Percentiles rank a stretch among this genome's conserved stretches.
Evolutionary conservation across 2,113 vertebrate species (phyloP).

Genomic region (Panthera uncia): DNA sequence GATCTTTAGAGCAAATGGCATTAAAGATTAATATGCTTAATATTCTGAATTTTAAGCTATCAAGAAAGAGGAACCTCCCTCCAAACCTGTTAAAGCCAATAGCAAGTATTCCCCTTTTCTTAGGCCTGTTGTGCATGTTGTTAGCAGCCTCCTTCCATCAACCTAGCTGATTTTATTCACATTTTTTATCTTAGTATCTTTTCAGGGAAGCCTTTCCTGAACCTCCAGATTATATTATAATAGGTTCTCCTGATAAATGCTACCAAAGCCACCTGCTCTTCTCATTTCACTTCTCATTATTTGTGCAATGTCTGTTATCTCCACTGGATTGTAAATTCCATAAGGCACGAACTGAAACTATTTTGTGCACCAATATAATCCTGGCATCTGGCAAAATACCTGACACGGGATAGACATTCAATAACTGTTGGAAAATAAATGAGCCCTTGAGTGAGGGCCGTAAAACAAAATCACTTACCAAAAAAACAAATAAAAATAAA

Average conservation of each 20-base stretch:
- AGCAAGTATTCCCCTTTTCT: background rate
- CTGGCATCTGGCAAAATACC: conserved; percentile 22
- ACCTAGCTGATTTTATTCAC: background rate
- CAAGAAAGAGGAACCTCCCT: background rate
- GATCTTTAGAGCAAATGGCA: background rate
- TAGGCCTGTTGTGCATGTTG: background rate
- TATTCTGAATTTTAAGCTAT: background rate
- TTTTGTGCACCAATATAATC: conserved; percentile 43
- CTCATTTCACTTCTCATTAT: background rate
- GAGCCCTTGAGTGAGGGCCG: background rate
- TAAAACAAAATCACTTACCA: background rate
- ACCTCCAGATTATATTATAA: background rate
- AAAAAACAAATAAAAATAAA: conserved; percentile 10
- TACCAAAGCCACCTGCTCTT: background rate
- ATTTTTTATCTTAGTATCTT: background rate
- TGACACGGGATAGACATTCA: background rate
- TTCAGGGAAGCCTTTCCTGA: background rate
- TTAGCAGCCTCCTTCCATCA: background rate
- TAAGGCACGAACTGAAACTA: conserved; percentile 5
- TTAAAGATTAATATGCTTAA: conserved; percentile 43
- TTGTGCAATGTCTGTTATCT: background rate
- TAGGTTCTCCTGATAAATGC: background rate
- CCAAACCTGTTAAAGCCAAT: background rate
- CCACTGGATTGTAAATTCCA: background rate
- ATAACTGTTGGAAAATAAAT: conserved; percentile 35